Evolutionary conservation across 2,888 invertebrate genomes (phyloP), one percentile per base, ranked within the genome.

Genomic region (Adineta ricciae): DNA sequence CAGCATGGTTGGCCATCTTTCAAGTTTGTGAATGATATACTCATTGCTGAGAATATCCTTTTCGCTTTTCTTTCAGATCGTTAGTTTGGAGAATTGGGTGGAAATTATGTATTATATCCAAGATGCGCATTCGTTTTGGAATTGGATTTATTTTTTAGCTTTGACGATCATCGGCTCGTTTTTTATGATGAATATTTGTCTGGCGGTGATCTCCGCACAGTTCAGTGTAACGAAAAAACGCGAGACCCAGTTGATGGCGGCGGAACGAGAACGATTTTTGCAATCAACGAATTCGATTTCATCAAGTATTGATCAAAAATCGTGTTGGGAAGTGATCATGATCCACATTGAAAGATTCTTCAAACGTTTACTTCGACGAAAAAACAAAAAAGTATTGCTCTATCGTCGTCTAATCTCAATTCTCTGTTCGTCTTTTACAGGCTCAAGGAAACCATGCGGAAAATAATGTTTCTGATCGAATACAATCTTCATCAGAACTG

Each of bases 81-180:
- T 99, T 91, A 98, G 97, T 88, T 92, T 99, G 88, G 99, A 99
- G 92, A 98, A 99, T 87, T 99, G 99, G 99, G 97, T 98, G 73
- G 99, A 99, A 90, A 99, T 99, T 88, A 99, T 99, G 99, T 99
- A 99, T 91, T 99, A 97, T 92, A 96, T 98, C 87, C 99, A 99
- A 92, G 99, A 99, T 91, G 97, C 98, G 84, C 99, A 99, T 92
- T 99, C 98, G 87, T 99, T 99, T 91, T 99, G 98, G 98, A 97
- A 97, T 90, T 99, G 98, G 98, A 96, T 98, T 88, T 99, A 99
- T 92, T 99, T 99, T 92, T 98, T 99, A 86, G 93, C 98, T 87
- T 83, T 85, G 83, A 88, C 89, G 86, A 92, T 99, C 98, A 99
- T 99, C 91, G 99, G 99, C 88, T 98, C 99, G 86, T 99, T 99